phyloP scores from a whole-genome alignment of 2,113 vertebrate genomes.

The Columbina picui region DNA sequence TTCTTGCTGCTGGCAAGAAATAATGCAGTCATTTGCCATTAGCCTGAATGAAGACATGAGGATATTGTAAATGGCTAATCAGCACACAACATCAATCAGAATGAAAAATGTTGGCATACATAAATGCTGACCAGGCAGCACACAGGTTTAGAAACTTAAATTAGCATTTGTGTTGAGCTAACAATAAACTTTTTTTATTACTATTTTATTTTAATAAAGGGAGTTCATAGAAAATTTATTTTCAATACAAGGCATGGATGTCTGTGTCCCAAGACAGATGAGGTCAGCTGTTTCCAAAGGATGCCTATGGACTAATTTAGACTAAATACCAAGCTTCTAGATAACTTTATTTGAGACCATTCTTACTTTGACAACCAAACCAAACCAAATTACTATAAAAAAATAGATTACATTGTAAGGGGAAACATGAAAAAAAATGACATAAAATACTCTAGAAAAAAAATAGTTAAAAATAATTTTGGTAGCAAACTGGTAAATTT shows the following conservation, averaged over 20 bases:
- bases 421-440: background rate
- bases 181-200: background rate
- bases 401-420: fast-evolving
- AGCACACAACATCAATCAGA: conserved; percentile 4
- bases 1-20: background rate
- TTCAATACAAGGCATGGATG: background rate
- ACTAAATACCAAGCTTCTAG: background rate
- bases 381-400: background rate
- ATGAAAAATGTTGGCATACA: background rate
- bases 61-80: conserved; percentile 8
- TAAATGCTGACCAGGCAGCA: background rate
- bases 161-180: background rate
- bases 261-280: background rate
- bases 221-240: background rate
- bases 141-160: background rate
- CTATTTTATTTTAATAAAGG: background rate
- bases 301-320: background rate
- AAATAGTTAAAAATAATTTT: background rate
- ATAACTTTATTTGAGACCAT: background rate
- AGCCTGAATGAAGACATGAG: background rate
- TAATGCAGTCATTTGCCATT: background rate
- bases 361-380: background rate
- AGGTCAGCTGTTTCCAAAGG: background rate
- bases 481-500: background rate
- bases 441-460: background rate